A percentile compares a stretch with the other conserved stretches of the same genome.
phyloP scores from a whole-genome alignment of 30 jellyfish, hydroid and myxozoan species.

The Hydra vulgaris region DNA sequence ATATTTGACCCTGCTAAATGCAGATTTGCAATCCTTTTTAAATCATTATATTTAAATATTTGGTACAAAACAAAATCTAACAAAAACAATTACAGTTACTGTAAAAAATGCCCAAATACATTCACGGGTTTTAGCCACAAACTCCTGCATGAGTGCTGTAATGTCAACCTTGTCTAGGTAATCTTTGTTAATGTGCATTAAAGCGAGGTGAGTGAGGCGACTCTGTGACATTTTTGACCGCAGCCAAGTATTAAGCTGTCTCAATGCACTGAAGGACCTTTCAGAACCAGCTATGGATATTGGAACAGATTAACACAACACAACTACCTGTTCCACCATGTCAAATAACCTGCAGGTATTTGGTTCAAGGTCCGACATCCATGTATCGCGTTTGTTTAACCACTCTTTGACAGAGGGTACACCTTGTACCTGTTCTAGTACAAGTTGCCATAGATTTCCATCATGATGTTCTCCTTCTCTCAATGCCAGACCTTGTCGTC shows the following conservation, averaged over 20 bases:
- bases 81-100: background rate
- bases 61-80: background rate
- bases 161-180: background rate
- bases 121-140: background rate
- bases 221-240: background rate
- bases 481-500: no score
- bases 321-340: no score
- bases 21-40: background rate
- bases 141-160: background rate
- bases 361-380: no score
- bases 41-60: background rate
- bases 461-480: no score
- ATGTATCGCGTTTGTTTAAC: no score
- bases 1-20: background rate
- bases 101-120: background rate
- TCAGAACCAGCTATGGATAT: no score
- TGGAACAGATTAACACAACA: no score
- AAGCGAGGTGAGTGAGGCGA: background rate
- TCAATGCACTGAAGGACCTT: no score
- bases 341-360: no score
- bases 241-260: background rate
- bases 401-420: no score
- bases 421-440: no score
- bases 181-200: background rate
- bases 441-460: no score